Base-by-base conservation (phyloP, 2,113 vertebrate species). In the Sterna hirundo region DNA sequence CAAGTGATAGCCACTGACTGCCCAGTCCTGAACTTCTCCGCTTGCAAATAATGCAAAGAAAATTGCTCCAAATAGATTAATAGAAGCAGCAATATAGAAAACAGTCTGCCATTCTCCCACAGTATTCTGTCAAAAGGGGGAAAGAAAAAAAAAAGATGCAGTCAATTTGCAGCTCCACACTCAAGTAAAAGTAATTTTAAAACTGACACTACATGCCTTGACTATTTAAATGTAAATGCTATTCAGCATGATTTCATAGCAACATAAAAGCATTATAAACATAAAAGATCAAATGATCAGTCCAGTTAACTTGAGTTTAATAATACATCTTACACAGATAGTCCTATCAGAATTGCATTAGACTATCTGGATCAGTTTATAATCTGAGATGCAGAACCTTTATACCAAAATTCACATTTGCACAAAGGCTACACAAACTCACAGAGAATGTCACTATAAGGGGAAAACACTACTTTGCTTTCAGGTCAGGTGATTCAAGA, bases 21-120 rank as follows among this genome's bases (percentile, higher is more conserved):
- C 99, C 99, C 99, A 99, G 70, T 96, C 97, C 95, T 99, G 99
- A 58, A 99, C 98, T 58, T 97, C 98, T 40, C 99, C 99, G 91
- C 97, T 98, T 85, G 98, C 99, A 55, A 99, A 99, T 23, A 98
- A 29, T 0, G 98, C 94, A 98, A 99, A 99, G 98, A 99, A 98
- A 64, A 98, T 34, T 8, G 99, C 99, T 93, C 99, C 99, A 52
- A 99, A 98, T 26, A 99, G 51, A 94, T 99, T 99, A 96, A 99
- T 99, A 86, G 96, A 97, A 83, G 99, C 99, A 79, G 99, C 99
- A 22, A 99, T 99, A 97, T 98, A 99, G 97, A 99, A 99, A 42
- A 99, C 99, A 6, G 78, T 97, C 96, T 98, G 99, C 99, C 99
- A 99, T 91, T 99, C 99, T 91, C 90, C 96, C 46, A 99, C 98